phyloP scores from a whole-genome alignment of 2,888 invertebrate genomes.

The Strigamia transsilvanica region DNA sequence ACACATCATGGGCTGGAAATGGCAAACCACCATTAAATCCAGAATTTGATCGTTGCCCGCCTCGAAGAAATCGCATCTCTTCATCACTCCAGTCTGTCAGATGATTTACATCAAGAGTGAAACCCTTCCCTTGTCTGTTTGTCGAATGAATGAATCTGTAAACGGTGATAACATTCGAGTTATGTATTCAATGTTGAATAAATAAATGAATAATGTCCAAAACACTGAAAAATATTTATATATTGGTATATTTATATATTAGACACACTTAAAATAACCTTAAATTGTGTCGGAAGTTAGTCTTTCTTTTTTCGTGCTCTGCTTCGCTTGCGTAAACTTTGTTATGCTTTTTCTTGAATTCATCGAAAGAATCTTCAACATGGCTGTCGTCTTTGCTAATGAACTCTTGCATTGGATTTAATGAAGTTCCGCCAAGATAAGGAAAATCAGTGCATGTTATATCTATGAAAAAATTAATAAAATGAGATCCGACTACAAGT shows the following conservation, averaged over 20 bases:
- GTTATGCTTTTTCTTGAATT: conserved; percentile 77
- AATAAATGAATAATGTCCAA: too few relatives aligned
- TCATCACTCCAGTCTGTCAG: conserved; percentile 81
- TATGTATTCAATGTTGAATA: too few relatives aligned
- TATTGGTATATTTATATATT: too few relatives aligned
- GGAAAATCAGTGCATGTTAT: not conserved
- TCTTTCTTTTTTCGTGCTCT: conserved; percentile 77
- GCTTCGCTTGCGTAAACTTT: conserved; percentile 72
- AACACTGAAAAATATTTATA: too few relatives aligned
- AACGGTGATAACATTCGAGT: not conserved
- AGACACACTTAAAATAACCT: too few relatives aligned
- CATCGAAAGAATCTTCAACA: conserved; percentile 76
- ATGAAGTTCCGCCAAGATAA: conserved; percentile 63
- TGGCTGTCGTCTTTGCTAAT: conserved; percentile 76
- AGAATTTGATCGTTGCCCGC: conserved; percentile 68
- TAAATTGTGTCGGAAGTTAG: conserved; percentile 86
- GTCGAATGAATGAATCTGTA: conserved; percentile 78
- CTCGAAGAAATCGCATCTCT: conserved; percentile 79
- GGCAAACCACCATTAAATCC: conserved; percentile 79
- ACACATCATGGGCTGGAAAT: conserved; percentile 70
- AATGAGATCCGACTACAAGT: too few relatives aligned
- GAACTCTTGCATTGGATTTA: conserved; percentile 92
- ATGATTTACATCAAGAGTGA: conserved; percentile 82
- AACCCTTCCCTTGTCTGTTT: conserved; percentile 79
- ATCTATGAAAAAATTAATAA: not conserved